Conservation (phyloP, 53 echinoderm and acorn worm species). For the Astropecten irregularis region DNA sequence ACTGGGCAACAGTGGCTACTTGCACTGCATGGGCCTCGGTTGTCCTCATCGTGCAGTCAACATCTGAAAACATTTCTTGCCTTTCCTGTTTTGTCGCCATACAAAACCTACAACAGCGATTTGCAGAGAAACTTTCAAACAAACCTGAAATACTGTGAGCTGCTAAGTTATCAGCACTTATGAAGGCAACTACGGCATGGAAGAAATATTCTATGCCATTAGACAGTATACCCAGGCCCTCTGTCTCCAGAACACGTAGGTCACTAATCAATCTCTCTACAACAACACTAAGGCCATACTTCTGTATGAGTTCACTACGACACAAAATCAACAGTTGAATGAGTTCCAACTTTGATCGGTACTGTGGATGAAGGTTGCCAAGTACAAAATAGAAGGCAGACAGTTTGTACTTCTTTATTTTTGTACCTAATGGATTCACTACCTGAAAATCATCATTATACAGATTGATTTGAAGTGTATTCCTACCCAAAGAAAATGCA, state of each 20-base stretch:
- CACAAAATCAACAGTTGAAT: conserved; percentile 63
- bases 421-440: conserved; percentile 67
- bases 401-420: conserved; percentile 57
- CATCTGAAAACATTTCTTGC: conserved; percentile 36
- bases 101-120: conserved; percentile 52
- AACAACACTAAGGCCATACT: conserved; percentile 48
- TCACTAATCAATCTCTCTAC: conserved; percentile 51
- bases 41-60: conserved; percentile 39
- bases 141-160: conserved; percentile 60
- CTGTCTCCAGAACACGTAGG: conserved; percentile 54
- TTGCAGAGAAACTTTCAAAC: conserved; percentile 37
- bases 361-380: conserved; percentile 66
- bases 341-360: conserved; percentile 57
- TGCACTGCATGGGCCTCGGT: conserved; percentile 55
- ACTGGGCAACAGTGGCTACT: conserved; percentile 36
- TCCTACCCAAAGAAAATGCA: conserved; percentile 43
- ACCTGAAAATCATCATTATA: conserved; percentile 66
- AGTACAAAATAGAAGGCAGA: conserved; percentile 68
- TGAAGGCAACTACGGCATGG: conserved; percentile 36
- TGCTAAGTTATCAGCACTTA: conserved; percentile 62
- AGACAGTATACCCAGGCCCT: conserved; percentile 35
- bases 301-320: conserved; percentile 39
- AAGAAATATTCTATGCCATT: conserved; percentile 44
- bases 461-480: conserved; percentile 46
- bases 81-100: conserved; percentile 46